Evolutionary conservation across 2,888 invertebrate species (phyloP), one percentile per base, ranked within the genome.

Genomic region (Entomobrya multifasciata): DNA sequence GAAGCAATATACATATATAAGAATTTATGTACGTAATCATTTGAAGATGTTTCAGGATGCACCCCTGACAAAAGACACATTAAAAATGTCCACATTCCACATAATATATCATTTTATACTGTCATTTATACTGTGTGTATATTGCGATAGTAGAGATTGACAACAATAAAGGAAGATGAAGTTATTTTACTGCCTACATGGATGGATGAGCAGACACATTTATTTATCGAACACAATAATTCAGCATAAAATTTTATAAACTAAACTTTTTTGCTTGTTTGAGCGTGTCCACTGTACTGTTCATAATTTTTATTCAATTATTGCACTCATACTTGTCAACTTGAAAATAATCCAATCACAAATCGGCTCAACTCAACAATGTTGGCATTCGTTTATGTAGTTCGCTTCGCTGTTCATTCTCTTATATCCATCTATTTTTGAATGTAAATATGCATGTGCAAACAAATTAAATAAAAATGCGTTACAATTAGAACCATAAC

Each of bases 211-310:
- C 27, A 20, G 47, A 49, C 49, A 20, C 79, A 65, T 79, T 62
- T 27, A 15, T 25, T 70, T 70, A 49, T 41, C 8, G 20, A 4
- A 44, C n/a, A 17, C 36, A 62, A 30, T 62, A 62, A 78, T 62
- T 47, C 17, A 62, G 47, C 47, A 62, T 60, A 62, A 78, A 78
- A 78, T 62, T 78, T 55, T 25, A n/a, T 62, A 76, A 76, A 76
- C 57, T 76, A 22, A 36, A 76, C 41, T 36, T 17, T 78, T 78
- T 62, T n/a, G n/a, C 11, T 22, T 57, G 25, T 41, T 10, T 41
- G 15, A 67, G 22, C 41, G 22, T n/a, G 49, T 41, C 25, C 41
- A 67, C 41, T 67, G 67, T 67, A n/a, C n/a, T n/a, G n/a, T n/a
- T n/a, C n/a, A n/a, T n/a, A n/a, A n/a, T n/a, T n/a, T n/a, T n/a